A percentile compares a stretch with the other conserved stretches of the same genome.
These are phyloP conservation scores for Sweltsa coloradensis DNA, from an alignment of 1,140 invertebrate genomes.

Conservation along the genomic window DNA sequence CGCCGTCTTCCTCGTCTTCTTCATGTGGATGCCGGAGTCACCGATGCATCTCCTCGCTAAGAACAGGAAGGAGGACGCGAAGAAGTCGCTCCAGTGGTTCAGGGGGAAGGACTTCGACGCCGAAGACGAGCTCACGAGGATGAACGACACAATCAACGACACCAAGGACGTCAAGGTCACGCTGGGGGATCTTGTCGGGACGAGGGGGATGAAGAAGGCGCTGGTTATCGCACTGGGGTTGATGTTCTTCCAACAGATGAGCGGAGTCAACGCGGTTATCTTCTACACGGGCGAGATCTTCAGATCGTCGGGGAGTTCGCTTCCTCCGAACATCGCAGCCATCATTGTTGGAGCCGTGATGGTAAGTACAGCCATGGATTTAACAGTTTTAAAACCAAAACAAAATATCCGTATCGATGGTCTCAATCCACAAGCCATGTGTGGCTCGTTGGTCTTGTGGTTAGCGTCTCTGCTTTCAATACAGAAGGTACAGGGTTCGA, in stretches of 20 bases:
- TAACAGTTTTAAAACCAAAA: too few species aligned
- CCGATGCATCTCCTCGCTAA: slow-evolving; percentile 1
- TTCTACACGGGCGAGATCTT: slow-evolving; percentile 37
- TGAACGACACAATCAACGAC: neutral
- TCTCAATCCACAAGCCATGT: too few species aligned
- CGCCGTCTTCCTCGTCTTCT: slow-evolving; percentile 24
- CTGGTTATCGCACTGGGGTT: slow-evolving; percentile 28
- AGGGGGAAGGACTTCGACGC: slow-evolving; percentile 18
- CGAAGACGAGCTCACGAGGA: slow-evolving; percentile 7
- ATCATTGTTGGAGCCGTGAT: slow-evolving; percentile 28
- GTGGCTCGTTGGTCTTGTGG: too few species aligned
- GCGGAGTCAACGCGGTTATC: slow-evolving; percentile 37
- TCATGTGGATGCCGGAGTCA: slow-evolving; percentile 17
- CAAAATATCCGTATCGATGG: too few species aligned
- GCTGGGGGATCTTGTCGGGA: neutral
- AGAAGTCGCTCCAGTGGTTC: slow-evolving; percentile 6
- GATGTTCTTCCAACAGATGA: slow-evolving; percentile 37
- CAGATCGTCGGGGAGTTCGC: slow-evolving; percentile 27
- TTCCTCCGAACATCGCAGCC: slow-evolving; percentile 26
- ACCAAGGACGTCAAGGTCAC: neutral
- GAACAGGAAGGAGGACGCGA: neutral
- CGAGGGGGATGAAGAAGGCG: slow-evolving; percentile 18
- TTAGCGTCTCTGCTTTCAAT: too few species aligned
- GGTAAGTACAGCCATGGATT: slow-evolving; percentile 19
- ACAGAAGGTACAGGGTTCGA: too few species aligned